These are phyloP conservation scores for Julus scandinavius DNA, from an alignment of 2,888 invertebrate genomes.

Conservation along the genomic window DNA sequence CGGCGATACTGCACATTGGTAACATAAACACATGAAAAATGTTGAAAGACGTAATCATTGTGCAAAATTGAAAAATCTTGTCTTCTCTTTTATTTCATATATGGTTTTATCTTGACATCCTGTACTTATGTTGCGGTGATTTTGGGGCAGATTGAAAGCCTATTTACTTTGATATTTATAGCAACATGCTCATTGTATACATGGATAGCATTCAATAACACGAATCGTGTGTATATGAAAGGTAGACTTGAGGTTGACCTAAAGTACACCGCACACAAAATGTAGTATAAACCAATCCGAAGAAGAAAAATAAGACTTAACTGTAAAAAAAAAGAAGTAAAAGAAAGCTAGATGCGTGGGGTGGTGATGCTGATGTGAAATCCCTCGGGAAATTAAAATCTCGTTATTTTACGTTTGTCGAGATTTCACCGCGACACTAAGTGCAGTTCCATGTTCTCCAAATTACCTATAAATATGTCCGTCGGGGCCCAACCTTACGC, in stretches of 20 bases:
- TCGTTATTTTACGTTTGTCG: slow-evolving; percentile 54
- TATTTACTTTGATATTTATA: slow-evolving; percentile 42
- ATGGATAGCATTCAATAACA: not conserved
- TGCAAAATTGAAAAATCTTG: slow-evolving; percentile 28
- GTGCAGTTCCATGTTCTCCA: slow-evolving; percentile 55
- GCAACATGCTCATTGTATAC: not conserved
- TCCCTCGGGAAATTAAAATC: slow-evolving; percentile 55
- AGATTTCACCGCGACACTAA: slow-evolving; percentile 49
- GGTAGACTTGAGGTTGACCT: slow-evolving; percentile 25
- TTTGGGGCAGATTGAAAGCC: slow-evolving; percentile 45
- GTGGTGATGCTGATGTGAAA: slow-evolving; percentile 47
- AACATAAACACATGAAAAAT: not conserved
- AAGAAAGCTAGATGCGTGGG: slow-evolving; percentile 47
- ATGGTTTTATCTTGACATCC: slow-evolving; percentile 9
- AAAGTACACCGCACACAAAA: not conserved
- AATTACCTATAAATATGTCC: slow-evolving; percentile 56
- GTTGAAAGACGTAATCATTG: not conserved
- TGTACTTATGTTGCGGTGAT: slow-evolving; percentile 34
- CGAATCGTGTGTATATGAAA: not conserved
- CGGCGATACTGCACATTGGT: not conserved
- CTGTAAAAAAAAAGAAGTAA: not conserved
- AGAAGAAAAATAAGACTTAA: slow-evolving; percentile 23
- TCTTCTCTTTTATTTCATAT: slow-evolving; percentile 11
- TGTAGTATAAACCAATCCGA: slow-evolving; percentile 14
- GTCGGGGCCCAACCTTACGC: slow-evolving; percentile 36